Percentiles rank a stretch among this genome's conserved stretches.
Conservation (phyloP, 2,888 invertebrate genomes). For the Limnephilus marmoratus region DNA sequence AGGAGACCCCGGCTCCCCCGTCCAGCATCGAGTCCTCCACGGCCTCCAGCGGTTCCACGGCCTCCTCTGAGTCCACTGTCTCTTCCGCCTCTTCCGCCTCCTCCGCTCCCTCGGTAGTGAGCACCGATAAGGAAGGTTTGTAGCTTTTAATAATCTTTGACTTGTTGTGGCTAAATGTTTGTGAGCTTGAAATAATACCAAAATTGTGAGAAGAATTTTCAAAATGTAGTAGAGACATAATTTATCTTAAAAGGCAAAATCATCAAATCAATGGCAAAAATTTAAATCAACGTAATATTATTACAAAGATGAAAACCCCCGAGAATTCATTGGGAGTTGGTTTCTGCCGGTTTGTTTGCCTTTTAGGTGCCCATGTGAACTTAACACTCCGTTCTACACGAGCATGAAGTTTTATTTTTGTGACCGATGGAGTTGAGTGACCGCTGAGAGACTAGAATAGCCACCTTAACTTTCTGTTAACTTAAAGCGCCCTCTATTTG, state of each 20-base stretch:
- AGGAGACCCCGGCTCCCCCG: constrained; percentile 36
- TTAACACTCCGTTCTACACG: constrained; percentile 51
- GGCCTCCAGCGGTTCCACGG: constrained; percentile 71
- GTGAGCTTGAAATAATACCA: constrained; percentile 58
- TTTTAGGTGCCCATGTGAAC: constrained; percentile 44
- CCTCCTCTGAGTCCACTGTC: constrained; percentile 69
- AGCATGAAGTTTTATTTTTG: constrained; percentile 57
- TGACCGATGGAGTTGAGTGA: constrained; percentile 55
- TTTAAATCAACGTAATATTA: neutral
- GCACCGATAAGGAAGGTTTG: constrained; percentile 65
- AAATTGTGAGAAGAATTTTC: constrained; percentile 45
- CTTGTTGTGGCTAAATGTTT: constrained; percentile 55
- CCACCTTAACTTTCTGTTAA: constrained; percentile 55
- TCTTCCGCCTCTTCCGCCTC: constrained; percentile 72
- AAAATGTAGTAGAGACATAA: constrained; percentile 31
- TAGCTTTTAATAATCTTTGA: constrained; percentile 36
- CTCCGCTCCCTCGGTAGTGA: constrained; percentile 69
- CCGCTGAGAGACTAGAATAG: constrained; percentile 54
- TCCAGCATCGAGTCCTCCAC: constrained; percentile 65
- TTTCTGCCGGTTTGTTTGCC: constrained; percentile 52
- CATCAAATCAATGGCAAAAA: neutral
- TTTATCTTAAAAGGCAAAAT: constrained; percentile 56
- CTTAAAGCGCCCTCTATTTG: constrained; percentile 60
- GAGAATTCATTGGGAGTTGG: neutral
- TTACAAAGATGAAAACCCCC: neutral